phyloP scores from a whole-genome alignment of 2,797 vertebrate genomes.

The Cheirogaleus major region DNA sequence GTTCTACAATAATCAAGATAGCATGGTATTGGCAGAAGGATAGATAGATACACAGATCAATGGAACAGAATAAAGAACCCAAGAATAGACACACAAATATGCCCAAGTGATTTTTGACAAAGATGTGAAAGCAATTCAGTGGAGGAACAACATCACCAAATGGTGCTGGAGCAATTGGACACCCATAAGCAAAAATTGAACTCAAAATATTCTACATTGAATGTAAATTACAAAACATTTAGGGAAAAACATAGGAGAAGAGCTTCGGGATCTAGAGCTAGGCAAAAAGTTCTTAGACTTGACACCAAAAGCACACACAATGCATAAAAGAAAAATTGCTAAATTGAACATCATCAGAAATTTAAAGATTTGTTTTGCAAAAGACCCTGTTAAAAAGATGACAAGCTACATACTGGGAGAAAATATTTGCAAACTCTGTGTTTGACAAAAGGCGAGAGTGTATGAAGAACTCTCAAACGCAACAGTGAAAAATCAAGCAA shows the following conservation, averaged over 20 bases:
- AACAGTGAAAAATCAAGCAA: not conserved
- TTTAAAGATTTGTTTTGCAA: not conserved
- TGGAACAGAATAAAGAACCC: not conserved
- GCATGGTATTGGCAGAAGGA: not conserved
- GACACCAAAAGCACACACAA: not conserved
- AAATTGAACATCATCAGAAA: not conserved
- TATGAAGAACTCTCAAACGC: not conserved
- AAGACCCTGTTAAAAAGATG: not conserved
- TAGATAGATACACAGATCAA: not conserved
- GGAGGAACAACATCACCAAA: not conserved
- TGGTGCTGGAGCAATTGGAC: not conserved
- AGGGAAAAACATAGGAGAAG: not conserved
- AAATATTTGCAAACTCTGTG: not conserved
- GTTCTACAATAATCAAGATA: not conserved
- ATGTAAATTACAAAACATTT: not conserved
- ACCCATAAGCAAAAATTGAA: not conserved
- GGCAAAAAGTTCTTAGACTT: not conserved
- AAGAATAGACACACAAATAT: not conserved
- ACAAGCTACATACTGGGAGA: not conserved
- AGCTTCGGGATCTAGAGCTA: not conserved
- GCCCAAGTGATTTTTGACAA: not conserved
- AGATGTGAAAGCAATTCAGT: not conserved
- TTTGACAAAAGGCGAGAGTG: not conserved
- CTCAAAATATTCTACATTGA: not conserved
- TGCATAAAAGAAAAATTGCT: not conserved